These are phyloP conservation scores for Griposia aprilina DNA, from an alignment of 2,888 invertebrate genomes.

Conservation along the genomic window DNA sequence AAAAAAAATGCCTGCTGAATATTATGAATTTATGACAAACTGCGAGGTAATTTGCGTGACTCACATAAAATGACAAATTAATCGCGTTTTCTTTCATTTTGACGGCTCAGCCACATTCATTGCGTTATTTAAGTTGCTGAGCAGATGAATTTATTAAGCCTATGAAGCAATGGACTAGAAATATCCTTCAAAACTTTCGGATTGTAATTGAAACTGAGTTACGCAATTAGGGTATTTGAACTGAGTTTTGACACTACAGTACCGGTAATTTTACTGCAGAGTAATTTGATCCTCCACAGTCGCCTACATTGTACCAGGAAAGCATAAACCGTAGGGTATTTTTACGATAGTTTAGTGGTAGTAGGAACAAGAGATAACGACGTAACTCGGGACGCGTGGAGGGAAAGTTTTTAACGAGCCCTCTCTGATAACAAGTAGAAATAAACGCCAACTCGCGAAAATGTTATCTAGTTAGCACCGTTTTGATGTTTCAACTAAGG, in stretches of 20 bases:
- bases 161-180: no score
- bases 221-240: no score
- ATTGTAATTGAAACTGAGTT: no score
- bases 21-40: no score
- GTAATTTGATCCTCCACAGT: background rate
- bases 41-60: no score
- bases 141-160: no score
- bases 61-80: no score
- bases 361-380: constrained; percentile 49
- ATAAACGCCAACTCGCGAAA: constrained; percentile 45
- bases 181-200: no score
- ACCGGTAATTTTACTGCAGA: background rate
- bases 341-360: constrained; percentile 42
- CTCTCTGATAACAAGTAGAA: constrained; percentile 53
- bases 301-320: constrained; percentile 24
- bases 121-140: no score
- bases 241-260: background rate
- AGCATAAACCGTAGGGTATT: constrained; percentile 33
- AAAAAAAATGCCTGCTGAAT: no score
- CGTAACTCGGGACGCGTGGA: constrained; percentile 26
- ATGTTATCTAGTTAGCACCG: constrained; percentile 50
- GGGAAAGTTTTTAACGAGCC: constrained; percentile 63
- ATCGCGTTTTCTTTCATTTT: no score
- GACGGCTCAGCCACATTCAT: no score
- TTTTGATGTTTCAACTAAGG: constrained; percentile 34